Base-by-base conservation (phyloP, 2,797 vertebrate genomes). In the Darevskia nairensis region DNA sequence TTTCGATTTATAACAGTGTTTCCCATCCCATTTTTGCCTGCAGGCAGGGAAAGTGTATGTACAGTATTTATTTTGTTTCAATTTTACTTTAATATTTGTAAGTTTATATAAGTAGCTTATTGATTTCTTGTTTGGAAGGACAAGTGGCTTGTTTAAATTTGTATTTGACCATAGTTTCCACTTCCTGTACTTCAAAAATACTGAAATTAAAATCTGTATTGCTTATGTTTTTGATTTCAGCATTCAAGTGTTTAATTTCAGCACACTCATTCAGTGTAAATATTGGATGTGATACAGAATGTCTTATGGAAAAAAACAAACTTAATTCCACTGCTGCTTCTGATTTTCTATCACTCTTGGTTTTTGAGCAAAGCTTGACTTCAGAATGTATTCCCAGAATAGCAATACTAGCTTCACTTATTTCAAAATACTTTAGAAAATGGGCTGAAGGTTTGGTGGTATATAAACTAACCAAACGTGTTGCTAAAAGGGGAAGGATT, bases 1-100 rank as follows among this genome's bases (percentile, higher is more conserved):
- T 76, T 9, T 25, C 91, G 55, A 95, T 96, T 97, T 95, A 87
- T 94, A 95, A 95, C 96, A 97, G 97, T 97, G 95, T 97, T 97
- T 97, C 96, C 96, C 96, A 97, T 97, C 95, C 95, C 95, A 94
- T 88, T 97, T 97, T 98, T 97, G 97, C 98, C 98, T 97, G 98
- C 98, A 98, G 98, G 98, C 97, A 98, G 97, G 98, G 97, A 98
- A 98, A 97, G 94, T 97, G 96, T 96, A 93, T 96, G 96, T 98
- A 97, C 97, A 98, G 97, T 97, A 97, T 98, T 97, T 98, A 96
- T 97, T 96, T 96, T 95, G 95, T 95, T 95, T 96, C 72, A 94
- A 92, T 95, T 97, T 97, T 96, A 95, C 92, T 95, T 96, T 94
- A 95, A 95, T 96, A 97, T 96, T 96, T 97, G 96, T 97, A 97